Evolutionary conservation across 2,113 vertebrate genomes (phyloP).

Genomic region (Myotis davidii): DNA sequence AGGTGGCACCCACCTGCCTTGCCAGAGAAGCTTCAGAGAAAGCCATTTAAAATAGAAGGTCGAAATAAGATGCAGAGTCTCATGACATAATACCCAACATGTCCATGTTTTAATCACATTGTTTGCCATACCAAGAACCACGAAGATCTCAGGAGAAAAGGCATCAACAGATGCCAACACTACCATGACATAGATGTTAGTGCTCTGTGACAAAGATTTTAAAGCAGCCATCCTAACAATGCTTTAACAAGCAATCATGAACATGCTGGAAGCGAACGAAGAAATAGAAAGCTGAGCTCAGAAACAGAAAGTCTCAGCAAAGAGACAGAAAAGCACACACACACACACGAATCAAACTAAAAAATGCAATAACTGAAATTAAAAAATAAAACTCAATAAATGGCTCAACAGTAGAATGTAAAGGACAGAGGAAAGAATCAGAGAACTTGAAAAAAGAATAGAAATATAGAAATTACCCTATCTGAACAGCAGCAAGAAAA

Average conservation of each 20-base stretch:
- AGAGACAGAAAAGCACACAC: neutral
- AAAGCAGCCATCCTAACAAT: neutral
- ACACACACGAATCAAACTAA: neutral
- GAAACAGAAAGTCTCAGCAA: neutral
- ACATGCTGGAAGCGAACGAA: neutral
- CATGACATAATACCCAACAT: neutral
- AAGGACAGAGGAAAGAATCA: neutral
- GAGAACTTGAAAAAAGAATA: neutral
- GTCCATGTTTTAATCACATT: neutral
- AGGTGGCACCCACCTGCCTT: neutral
- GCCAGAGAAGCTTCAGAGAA: neutral
- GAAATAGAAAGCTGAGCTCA: neutral
- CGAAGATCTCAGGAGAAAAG: neutral
- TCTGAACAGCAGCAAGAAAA: neutral
- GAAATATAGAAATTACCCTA: neutral
- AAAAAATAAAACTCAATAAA: neutral
- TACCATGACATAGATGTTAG: neutral
- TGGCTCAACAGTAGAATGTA: neutral
- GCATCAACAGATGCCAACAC: neutral
- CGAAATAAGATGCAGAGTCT: neutral
- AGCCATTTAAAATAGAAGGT: neutral
- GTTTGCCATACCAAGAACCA: neutral
- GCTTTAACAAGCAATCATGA: neutral
- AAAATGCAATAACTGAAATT: conserved; percentile 3
- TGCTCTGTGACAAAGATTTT: neutral